phyloP scores from a whole-genome alignment of 1,140 invertebrate species.

The Drosophila kurseongensis region DNA sequence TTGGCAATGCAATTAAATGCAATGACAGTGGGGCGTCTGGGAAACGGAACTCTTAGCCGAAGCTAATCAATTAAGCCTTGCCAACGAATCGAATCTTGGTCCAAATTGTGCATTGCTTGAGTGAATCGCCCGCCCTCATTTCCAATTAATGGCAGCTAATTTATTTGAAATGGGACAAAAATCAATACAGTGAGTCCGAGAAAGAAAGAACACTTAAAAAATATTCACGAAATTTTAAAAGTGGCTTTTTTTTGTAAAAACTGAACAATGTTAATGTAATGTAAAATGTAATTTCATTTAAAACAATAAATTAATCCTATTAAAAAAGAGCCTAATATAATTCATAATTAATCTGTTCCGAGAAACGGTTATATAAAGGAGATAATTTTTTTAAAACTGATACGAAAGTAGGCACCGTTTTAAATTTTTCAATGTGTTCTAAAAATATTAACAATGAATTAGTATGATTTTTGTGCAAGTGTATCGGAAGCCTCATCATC shows the following conservation, averaged over 20 bases:
- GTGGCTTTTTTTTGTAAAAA: too few relatives aligned
- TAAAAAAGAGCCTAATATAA: too few relatives aligned
- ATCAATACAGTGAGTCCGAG: conserved; percentile 51
- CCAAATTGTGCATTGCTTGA: conserved; percentile 37
- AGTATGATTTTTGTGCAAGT: conserved; percentile 1
- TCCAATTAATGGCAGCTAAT: conserved; percentile 72
- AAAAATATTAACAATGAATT: too few relatives aligned
- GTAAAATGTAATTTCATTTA: too few relatives aligned
- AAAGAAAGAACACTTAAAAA: conserved; percentile 4
- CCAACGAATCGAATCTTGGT: conserved; percentile 39
- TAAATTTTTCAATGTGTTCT: too few relatives aligned
- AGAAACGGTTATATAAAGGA: too few relatives aligned
- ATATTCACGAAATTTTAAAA: not conserved
- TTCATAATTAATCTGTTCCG: too few relatives aligned
- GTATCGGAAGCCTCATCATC: conserved; percentile 17
- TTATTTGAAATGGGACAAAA: conserved; percentile 61
- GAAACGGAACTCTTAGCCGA: conserved; percentile 9
- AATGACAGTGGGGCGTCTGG: conserved; percentile 26
- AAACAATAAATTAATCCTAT: too few relatives aligned
- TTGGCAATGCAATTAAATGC: conserved; percentile 76
- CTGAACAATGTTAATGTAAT: too few relatives aligned
- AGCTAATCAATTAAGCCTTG: conserved; percentile 65
- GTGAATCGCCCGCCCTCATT: conserved; percentile 29
- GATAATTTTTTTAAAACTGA: too few relatives aligned
- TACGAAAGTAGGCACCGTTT: too few relatives aligned